Evolutionary conservation across 2,888 invertebrate species (phyloP), one percentile per base, ranked within the genome.

Genomic region (Drosophila leonis): DNA sequence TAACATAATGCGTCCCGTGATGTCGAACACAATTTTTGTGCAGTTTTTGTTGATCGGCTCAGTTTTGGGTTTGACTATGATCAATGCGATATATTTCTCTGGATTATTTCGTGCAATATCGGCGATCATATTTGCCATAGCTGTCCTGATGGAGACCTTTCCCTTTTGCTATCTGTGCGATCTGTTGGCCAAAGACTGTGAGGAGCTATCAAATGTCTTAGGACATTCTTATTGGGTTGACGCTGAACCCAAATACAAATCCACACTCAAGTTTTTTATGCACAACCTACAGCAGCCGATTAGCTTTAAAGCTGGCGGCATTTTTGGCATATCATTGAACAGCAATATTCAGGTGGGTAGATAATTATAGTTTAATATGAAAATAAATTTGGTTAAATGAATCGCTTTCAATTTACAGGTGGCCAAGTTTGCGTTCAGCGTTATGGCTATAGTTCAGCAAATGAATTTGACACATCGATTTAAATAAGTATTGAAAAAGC

Each of bases 381-480:
- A 4, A 24, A 29, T 35, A 1, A 8, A 6, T 27, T 1, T 2
- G 18, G 4, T 4, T 9, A 7, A 49, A 10, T 48, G 1, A 20
- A 52, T n/a, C 41, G n/a, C 9, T 18, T 10, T 12, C 9, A 2
- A 13, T 15, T 31, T 33, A 6, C 15, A 73, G 71, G 31, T 75
- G 54, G 72, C 83, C 15, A 90, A 90, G 55, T 83, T 88, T 63
- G 90, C 90, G 3, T 83, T 90, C 68, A 90, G 75, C 31, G 69
- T 90, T 29, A 83, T 90, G 57, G 48, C 48, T 31, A 49, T 49
- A 49, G 48, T 31, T 18, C 18, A 49, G 29, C 48, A 18, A 49
- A 49, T 49, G 48, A 49, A 90, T 67, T 63, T 88, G 52, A 73
- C 57, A 8, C 75, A 78, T 49, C 35, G 51, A 18, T 62, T 72